Evolutionary conservation across 2,113 vertebrate genomes (phyloP).

Genomic region (Camelus dromedarius): DNA sequence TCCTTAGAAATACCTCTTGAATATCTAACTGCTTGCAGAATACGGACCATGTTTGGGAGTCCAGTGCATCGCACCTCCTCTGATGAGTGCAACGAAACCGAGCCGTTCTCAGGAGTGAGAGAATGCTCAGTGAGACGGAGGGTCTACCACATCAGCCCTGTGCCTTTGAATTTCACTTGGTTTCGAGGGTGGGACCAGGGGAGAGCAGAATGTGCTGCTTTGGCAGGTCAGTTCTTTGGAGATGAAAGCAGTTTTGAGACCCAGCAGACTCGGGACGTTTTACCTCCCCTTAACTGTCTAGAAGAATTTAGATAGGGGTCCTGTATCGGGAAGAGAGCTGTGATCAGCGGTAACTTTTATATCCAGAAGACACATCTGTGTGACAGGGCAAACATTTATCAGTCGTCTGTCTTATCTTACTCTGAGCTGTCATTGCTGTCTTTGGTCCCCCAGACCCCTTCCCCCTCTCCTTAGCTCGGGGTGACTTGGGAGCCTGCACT

Average conservation of each 20-base stretch:
- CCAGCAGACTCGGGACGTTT: background rate
- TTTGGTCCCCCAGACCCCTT: background rate
- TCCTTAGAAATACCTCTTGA: background rate
- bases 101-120: background rate
- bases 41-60: background rate
- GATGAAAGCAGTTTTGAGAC: background rate
- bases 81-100: background rate
- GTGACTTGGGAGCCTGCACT: background rate
- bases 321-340: background rate
- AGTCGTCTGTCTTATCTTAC: background rate
- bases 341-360: background rate
- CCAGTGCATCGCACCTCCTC: accelerated
- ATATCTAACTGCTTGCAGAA: background rate
- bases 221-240: background rate
- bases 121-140: background rate
- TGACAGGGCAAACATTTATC: background rate
- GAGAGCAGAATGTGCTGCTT: background rate
- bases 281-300: background rate
- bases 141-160: background rate
- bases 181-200: background rate
- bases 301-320: background rate
- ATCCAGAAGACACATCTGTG: background rate
- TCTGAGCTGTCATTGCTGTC: background rate
- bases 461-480: background rate
- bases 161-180: no score